Evolutionary conservation across 2,113 vertebrate species (phyloP).

Genomic region (Corythornis madagascariensis): DNA sequence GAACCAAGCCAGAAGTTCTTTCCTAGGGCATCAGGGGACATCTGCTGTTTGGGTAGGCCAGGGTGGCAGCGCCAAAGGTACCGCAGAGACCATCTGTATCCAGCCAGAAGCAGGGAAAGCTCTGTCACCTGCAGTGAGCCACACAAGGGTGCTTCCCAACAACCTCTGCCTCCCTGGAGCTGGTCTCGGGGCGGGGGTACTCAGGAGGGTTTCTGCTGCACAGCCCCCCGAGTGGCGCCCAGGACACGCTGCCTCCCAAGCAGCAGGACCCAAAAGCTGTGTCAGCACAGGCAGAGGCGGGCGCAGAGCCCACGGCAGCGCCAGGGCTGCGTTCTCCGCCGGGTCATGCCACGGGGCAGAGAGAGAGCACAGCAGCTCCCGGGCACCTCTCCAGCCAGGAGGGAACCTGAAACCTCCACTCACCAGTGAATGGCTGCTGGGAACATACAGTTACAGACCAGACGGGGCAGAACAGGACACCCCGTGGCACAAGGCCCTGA

Average conservation of each 20-base stretch:
- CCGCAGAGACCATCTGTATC: accelerated
- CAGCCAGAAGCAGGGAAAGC: not conserved
- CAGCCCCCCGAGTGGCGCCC: accelerated
- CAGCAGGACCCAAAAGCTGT: not conserved
- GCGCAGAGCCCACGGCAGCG: not conserved
- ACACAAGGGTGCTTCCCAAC: accelerated
- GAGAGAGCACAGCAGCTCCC: accelerated
- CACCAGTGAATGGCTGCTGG: not conserved
- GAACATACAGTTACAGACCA: not conserved
- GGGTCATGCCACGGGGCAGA: not conserved
- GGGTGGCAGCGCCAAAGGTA: accelerated
- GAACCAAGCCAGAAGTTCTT: not conserved
- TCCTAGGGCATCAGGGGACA: not conserved
- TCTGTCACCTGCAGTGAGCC: accelerated
- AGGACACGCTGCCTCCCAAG: not conserved
- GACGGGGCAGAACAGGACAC: not conserved
- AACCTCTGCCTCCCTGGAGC: not conserved
- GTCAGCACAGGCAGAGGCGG: not conserved
- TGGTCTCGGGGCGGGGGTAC: not conserved
- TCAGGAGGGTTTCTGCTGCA: not conserved
- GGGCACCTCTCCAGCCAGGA: not conserved
- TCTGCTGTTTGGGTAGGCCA: not conserved
- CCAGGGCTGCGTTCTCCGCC: not conserved
- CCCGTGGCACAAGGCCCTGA: accelerated
- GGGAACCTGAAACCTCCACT: not conserved